Conservation (phyloP, 2,888 invertebrate genomes). For the Ennomos fuscantarius region DNA sequence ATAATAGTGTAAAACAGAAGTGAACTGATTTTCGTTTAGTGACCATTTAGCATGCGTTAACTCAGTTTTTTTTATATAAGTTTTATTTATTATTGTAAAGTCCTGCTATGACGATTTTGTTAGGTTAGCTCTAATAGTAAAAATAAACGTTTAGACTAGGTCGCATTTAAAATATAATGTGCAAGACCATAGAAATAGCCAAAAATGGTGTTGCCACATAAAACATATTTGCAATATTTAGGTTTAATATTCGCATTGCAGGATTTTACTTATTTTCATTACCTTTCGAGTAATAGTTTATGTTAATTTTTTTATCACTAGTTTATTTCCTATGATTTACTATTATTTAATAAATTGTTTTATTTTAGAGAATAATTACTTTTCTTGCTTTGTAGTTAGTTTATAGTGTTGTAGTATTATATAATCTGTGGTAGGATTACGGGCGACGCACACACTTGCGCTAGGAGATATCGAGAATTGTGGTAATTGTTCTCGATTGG, state of each 20-base stretch:
- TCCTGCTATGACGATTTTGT: slow-evolving; percentile 30
- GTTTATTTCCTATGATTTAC: slow-evolving; percentile 63
- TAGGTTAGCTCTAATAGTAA: slow-evolving; percentile 1
- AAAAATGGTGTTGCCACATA: slow-evolving; percentile 18
- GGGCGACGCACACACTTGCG: too few relatives aligned
- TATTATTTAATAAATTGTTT: slow-evolving; percentile 65
- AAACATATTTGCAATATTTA: slow-evolving; percentile 10
- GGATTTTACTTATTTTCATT: slow-evolving; percentile 42
- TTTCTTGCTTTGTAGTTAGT: slow-evolving; percentile 19
- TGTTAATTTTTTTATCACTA: slow-evolving; percentile 61
- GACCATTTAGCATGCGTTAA: slow-evolving; percentile 10
- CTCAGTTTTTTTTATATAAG: slow-evolving; percentile 39
- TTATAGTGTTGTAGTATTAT: too few relatives aligned
- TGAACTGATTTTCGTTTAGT: slow-evolving; percentile 26
- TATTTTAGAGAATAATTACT: slow-evolving; percentile 48
- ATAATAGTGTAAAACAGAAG: slow-evolving; percentile 24
- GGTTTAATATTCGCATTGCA: slow-evolving; percentile 21
- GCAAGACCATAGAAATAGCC: slow-evolving; percentile 17
- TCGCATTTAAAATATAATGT: slow-evolving; percentile 26
- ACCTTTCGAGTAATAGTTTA: slow-evolving; percentile 62
- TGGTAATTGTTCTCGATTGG: neutral
- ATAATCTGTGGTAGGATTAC: too few relatives aligned
- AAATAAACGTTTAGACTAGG: slow-evolving; percentile 14
- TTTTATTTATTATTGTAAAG: slow-evolving; percentile 44
- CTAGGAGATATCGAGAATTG: too few relatives aligned